Percentiles rank a stretch among this genome's conserved stretches.
Evolutionary conservation across 2,797 vertebrate species (phyloP).

Genomic region (Salarias fasciatus): DNA sequence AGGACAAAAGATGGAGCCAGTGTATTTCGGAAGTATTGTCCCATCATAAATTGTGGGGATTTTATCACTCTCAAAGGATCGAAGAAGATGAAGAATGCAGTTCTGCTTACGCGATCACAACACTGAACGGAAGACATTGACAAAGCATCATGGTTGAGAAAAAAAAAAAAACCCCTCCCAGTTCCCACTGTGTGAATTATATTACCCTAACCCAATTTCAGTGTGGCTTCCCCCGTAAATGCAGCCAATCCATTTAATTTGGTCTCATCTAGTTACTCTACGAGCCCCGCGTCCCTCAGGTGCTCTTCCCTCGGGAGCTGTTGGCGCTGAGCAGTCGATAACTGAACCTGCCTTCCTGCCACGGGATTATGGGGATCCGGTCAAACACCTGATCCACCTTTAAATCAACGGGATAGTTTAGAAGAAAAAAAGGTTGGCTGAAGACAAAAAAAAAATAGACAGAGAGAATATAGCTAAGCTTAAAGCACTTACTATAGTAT

Average conservation of each 20-base stretch:
- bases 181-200: conserved; percentile 32
- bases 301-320: conserved; percentile 63
- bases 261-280: conserved; percentile 61
- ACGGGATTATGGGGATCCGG: conserved; percentile 66
- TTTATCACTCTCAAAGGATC: neutral
- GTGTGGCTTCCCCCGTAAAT: conserved; percentile 41
- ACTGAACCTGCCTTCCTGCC: conserved; percentile 55
- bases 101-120: conserved; percentile 7
- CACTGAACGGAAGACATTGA: conserved; percentile 5
- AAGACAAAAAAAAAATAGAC: too few species aligned
- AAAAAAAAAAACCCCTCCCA: neutral
- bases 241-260: conserved; percentile 72
- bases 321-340: conserved; percentile 66
- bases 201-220: conserved; percentile 62
- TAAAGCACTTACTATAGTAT: too few species aligned
- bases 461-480: too few species aligned
- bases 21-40: neutral
- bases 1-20: too few species aligned
- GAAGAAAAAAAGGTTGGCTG: neutral
- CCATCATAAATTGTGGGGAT: neutral
- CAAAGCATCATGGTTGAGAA: conserved; percentile 11
- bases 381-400: conserved; percentile 74
- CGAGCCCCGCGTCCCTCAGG: conserved; percentile 66
- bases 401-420: conserved; percentile 21
- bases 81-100: neutral